Evolutionary conservation across 2,888 invertebrate genomes (phyloP), one percentile per base, ranked within the genome.

Genomic region (Dendrolimus pini): DNA sequence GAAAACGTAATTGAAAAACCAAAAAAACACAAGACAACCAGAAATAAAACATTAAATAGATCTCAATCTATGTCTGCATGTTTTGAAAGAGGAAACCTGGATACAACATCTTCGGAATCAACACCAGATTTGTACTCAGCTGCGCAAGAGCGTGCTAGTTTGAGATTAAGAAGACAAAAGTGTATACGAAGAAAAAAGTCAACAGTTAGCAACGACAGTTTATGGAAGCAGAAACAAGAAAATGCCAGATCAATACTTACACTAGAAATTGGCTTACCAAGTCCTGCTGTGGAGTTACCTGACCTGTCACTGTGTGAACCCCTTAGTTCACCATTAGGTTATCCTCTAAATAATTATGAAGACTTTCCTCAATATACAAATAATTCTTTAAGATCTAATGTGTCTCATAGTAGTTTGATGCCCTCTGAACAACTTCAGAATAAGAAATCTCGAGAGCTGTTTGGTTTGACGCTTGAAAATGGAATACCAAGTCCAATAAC

Each of bases 121-220:
- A 89, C 87, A 9, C 87, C 90, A 41, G 85, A 89, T 65, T 70
- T 90, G 56, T 82, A 78, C 63, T 65, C 74, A 2, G 71, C 72
- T 9, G 69, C 77, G 41, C 72, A 73, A 58, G 82, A 80, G 62
- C 76, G 75, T 7, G 71, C 74, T 7, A 86, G 85, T 62, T 69
- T 84, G 7, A 80, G 85, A 59, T 72, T 93, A 52, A 92, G 90
- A 72, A 81, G 93, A 18, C 93, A 93, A 71, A 90, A 84, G 65
- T 93, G 93, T 66, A 92, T 93, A 13, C 80, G 93, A 3, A 84
- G 92, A 62, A 90, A 92, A 65, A 91, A 91, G 62, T 89, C 87
- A 2, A 87, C 85, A 12, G 79, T 83, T 0, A 89, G 88, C 59
- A 87, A 84, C 42, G 88, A 89, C 56, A 89, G 85, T 60, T 69